Percentiles rank a stretch among this genome's conserved stretches.
Evolutionary conservation across 2,797 vertebrate species (phyloP).

Genomic region (Halcyon chelicuti): DNA sequence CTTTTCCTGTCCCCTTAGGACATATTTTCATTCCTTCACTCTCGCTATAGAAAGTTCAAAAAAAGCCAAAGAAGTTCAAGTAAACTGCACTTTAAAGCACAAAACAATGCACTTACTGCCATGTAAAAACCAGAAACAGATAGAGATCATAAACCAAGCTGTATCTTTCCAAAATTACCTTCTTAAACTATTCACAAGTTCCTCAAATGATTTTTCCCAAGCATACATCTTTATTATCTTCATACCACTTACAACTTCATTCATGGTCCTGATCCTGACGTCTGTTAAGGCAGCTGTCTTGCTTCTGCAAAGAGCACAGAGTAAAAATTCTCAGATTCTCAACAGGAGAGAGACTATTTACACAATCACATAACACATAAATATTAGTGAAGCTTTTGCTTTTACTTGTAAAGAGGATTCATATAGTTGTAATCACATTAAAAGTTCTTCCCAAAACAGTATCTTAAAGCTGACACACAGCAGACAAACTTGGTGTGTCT

Average conservation of each 20-base stretch:
- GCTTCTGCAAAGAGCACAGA: constrained; percentile 78
- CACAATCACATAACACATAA: neutral
- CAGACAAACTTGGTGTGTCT: neutral
- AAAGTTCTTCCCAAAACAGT: neutral
- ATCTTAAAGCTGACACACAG: neutral
- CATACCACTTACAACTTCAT: constrained; percentile 94
- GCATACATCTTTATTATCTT: constrained; percentile 98
- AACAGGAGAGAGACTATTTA: neutral
- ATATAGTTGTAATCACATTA: neutral
- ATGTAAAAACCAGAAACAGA: neutral
- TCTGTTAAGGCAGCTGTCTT: constrained; percentile 90
- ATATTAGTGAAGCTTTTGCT: neutral
- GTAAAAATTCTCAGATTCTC: neutral
- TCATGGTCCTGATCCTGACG: constrained; percentile 92
- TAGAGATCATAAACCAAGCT: neutral
- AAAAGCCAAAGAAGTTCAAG: neutral
- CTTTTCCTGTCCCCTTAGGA: neutral
- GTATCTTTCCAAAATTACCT: constrained; percentile 78
- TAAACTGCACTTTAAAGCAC: neutral
- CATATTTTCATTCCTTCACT: neutral
- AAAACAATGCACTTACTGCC: neutral
- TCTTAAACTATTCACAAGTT: constrained; percentile 87
- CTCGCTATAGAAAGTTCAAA: neutral
- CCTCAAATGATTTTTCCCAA: constrained; percentile 92
- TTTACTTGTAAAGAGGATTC: neutral